Percentiles rank a stretch among this genome's conserved stretches.
Evolutionary conservation across 2,888 invertebrate genomes (phyloP).

Genomic region (Uropetala carovei): DNA sequence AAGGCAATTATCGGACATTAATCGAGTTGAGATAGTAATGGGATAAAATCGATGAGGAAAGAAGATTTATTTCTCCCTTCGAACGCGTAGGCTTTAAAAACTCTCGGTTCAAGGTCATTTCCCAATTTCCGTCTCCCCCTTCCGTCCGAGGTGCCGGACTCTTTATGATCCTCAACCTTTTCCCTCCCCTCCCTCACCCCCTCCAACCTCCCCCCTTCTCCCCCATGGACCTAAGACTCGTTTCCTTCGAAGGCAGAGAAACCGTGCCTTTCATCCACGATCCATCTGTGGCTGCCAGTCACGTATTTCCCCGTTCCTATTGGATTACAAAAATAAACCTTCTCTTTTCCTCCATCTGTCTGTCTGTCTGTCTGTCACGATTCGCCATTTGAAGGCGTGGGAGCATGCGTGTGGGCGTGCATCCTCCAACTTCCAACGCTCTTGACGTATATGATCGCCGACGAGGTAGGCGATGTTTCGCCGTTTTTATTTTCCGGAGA

Average conservation of each 20-base stretch:
- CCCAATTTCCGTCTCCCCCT: background rate
- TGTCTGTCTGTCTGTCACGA: background rate
- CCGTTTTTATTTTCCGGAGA: too few species aligned
- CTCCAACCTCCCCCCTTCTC: background rate
- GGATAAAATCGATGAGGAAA: too few species aligned
- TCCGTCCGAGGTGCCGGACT: background rate
- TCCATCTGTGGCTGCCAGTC: background rate
- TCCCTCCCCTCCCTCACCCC: background rate
- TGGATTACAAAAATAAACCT: background rate
- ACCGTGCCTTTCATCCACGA: background rate
- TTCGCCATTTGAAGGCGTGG: background rate
- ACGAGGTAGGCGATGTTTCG: too few species aligned
- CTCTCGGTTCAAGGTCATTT: background rate
- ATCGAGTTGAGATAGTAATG: too few species aligned
- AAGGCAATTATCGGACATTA: too few species aligned
- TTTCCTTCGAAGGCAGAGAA: too few species aligned
- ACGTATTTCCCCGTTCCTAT: background rate
- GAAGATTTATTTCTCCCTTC: too few species aligned
- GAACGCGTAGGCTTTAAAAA: background rate
- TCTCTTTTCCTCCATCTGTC: background rate
- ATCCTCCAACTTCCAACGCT: too few species aligned
- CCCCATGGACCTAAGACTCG: background rate
- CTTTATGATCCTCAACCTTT: background rate
- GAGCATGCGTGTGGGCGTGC: too few species aligned
- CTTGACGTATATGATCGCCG: too few species aligned